A percentile compares a stretch with the other conserved stretches of the same genome.
Evolutionary conservation across 2,888 invertebrate genomes (phyloP).

Genomic region (Amphipoea lucens): DNA sequence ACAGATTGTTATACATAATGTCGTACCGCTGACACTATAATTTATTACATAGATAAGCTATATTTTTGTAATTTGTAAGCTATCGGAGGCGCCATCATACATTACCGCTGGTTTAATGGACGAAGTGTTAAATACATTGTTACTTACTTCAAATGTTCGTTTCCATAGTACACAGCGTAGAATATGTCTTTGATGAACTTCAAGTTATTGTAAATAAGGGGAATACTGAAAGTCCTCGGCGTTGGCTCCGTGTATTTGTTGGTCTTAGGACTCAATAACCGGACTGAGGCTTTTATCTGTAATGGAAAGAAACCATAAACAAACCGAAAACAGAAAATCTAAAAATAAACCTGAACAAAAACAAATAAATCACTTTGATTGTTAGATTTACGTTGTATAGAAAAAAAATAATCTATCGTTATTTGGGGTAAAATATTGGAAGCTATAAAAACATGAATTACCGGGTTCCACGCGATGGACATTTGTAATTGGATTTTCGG

Average conservation of each 20-base stretch:
- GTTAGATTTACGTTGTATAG: background rate
- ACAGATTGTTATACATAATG: background rate
- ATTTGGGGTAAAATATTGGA: constrained; percentile 34
- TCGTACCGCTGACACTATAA: background rate
- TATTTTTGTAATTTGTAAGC: background rate
- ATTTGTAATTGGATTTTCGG: constrained; percentile 85
- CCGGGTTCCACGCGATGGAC: constrained; percentile 87
- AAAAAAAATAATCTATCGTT: constrained; percentile 14
- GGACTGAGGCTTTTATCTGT: constrained; percentile 86
- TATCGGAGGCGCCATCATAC: background rate
- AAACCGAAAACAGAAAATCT: background rate
- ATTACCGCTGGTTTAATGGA: background rate
- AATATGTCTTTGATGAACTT: constrained; percentile 84
- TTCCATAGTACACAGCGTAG: constrained; percentile 75
- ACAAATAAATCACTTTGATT: constrained; percentile 5
- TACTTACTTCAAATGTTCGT: constrained; percentile 86
- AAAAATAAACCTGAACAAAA: background rate
- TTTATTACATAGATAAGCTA: background rate
- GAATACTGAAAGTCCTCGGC: constrained; percentile 83
- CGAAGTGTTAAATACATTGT: background rate
- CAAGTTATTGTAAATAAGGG: constrained; percentile 85
- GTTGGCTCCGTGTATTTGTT: constrained; percentile 83
- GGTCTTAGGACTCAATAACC: constrained; percentile 84
- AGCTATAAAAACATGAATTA: constrained; percentile 66
- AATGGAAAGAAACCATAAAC: constrained; percentile 57